Evolutionary conservation across 2,113 vertebrate genomes (phyloP), one percentile per base, ranked within the genome.

Genomic region (Tonatia bakeri): DNA sequence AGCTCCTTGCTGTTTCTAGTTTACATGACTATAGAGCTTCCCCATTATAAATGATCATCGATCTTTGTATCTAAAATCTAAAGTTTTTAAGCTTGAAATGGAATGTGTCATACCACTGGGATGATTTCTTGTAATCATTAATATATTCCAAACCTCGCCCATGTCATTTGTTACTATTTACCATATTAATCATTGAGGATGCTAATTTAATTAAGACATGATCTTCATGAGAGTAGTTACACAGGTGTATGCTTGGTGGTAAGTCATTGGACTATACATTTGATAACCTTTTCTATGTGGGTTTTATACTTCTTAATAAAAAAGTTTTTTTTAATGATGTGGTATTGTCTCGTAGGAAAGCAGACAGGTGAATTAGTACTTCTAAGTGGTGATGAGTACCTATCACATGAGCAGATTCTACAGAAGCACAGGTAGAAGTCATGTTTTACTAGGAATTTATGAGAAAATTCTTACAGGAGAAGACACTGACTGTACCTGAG

Each of bases 1-100:
- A 64, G 8, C 75, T 94, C 45, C 61, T 10, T 67, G n/a, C 43
- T 82, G 4, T 86, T 33, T 16, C 47, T 92, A 82, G 26, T 97
- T 92, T 94, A 31, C 11, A 7, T 87, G 79, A 75, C 9, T 85
- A 12, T 11, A 69, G 7, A 36, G 0, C 76, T 83, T 90, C 36
- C 17, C 6, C 22, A 24, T 40, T 70, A 70, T 76, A 84, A 92
- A 33, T 90, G 14, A 31, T 95, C 69, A 38, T 36, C 84, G n/a
- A 84, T 90, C n/a, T 92, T 87, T 12, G 33, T 56, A 73, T n/a
- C 26, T 88, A 91, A 91, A 91, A 50, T 73, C 20, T 95, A 38
- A 83, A 54, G 69, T 85, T 90, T 85, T 31, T 31, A 31, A 31
- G 61, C 28, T 64, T 64, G 12, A 14, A 64, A 64, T 64, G 61